phyloP scores from a whole-genome alignment of 2,113 vertebrate species.

The Butorides virescens region DNA sequence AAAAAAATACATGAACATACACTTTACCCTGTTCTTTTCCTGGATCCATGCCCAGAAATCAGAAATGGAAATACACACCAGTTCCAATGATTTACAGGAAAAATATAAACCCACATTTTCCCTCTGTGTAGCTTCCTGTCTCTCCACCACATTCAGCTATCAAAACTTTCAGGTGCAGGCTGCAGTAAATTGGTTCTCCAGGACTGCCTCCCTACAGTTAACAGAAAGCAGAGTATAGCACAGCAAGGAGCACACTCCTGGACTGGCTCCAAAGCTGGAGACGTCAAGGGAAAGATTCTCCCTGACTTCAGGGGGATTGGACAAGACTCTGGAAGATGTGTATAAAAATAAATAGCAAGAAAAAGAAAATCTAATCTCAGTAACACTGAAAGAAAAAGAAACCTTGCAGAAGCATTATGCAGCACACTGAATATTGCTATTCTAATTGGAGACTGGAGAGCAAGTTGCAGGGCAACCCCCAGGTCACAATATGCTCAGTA shows the following conservation, averaged over 20 bases:
- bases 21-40: background rate
- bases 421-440: background rate
- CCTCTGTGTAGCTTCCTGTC: background rate
- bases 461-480: background rate
- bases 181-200: background rate
- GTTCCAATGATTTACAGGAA: background rate
- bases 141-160: background rate
- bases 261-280: background rate
- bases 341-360: background rate
- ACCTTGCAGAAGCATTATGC: background rate
- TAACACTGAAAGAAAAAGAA: background rate
- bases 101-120: slow-evolving; percentile 1
- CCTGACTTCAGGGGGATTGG: background rate
- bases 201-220: background rate
- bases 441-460: background rate
- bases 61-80: background rate
- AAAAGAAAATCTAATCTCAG: background rate
- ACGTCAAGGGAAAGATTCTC: background rate
- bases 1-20: background rate
- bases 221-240: background rate
- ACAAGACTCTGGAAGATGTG: background rate
- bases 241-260: background rate
- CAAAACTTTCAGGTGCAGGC: background rate
- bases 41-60: slow-evolving; percentile 11
- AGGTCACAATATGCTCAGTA: background rate